Percentiles rank a stretch among this genome's conserved stretches.
These are phyloP conservation scores for Chaunax sp. DNA, from an alignment of 2,797 vertebrate species.

Conservation along the genomic window DNA sequence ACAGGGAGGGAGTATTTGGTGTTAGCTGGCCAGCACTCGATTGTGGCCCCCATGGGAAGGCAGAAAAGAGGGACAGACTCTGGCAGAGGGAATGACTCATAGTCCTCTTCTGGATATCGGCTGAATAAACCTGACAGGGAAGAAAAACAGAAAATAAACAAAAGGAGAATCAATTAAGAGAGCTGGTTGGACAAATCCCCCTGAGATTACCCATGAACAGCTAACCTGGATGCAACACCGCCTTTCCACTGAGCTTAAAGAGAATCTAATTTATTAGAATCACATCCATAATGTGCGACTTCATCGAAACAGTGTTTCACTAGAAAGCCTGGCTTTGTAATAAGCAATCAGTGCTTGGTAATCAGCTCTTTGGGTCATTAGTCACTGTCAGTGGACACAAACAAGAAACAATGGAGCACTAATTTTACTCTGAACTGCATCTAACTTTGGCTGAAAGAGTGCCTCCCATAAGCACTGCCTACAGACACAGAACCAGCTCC, in stretches of 20 bases:
- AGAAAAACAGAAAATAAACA: constrained; percentile 6
- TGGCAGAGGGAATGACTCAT: constrained; percentile 94
- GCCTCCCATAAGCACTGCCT: no score
- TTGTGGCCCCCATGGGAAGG: constrained; percentile 95
- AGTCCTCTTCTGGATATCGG: constrained; percentile 94
- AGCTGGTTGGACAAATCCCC: constrained; percentile 9
- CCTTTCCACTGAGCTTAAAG: constrained; percentile 14
- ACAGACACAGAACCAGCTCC: no score
- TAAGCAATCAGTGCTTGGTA: constrained; percentile 29
- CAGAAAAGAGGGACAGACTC: constrained; percentile 97
- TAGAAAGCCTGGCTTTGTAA: constrained; percentile 24
- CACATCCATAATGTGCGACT: constrained; percentile 10
- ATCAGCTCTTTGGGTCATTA: constrained; percentile 37
- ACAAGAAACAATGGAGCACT: constrained; percentile 28
- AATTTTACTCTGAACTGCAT: constrained; percentile 10
- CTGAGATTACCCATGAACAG: constrained; percentile 30
- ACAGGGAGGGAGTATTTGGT: constrained; percentile 95
- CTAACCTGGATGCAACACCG: constrained; percentile 16
- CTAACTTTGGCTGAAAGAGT: neutral
- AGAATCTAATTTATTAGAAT: constrained; percentile 13
- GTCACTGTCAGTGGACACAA: constrained; percentile 29
- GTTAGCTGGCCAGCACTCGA: constrained; percentile 93
- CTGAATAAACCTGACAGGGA: constrained; percentile 88
- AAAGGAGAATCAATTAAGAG: constrained; percentile 11
- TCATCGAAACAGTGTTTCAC: constrained; percentile 8